These are phyloP conservation scores for Ifrita kowaldi DNA, from an alignment of 2,113 vertebrate species.

Conservation along the genomic window DNA sequence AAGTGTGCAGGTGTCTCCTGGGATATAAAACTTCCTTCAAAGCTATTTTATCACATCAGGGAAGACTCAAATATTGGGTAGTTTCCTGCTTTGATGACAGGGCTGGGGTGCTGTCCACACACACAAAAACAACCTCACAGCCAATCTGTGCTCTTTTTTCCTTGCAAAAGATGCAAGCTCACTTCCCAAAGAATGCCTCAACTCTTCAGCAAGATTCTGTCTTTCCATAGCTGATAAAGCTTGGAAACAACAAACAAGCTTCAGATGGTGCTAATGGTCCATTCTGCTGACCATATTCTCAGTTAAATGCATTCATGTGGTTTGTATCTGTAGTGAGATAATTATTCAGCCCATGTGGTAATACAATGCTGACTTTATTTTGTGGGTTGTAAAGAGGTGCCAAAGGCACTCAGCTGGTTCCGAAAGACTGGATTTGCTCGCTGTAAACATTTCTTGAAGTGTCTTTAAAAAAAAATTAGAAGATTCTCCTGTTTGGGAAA, in stretches of 20 bases:
- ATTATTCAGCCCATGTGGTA: conserved; percentile 30
- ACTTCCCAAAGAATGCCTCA: background rate
- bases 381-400: background rate
- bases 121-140: background rate
- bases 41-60: background rate
- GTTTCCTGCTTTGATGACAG: background rate
- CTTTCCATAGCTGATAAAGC: background rate
- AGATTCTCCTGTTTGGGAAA: background rate
- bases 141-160: background rate
- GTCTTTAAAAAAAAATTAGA: background rate
- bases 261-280: conserved; percentile 36
- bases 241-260: conserved; percentile 21
- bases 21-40: background rate
- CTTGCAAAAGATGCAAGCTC: background rate
- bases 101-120: background rate
- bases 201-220: background rate
- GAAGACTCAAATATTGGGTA: background rate
- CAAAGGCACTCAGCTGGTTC: background rate
- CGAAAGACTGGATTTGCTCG: background rate
- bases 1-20: background rate
- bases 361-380: conserved; percentile 40
- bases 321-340: background rate
- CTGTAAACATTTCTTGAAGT: conserved; percentile 10
- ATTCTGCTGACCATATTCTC: conserved; percentile 7
- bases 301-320: conserved; percentile 37